Evolutionary conservation across 2,797 vertebrate genomes (phyloP), one percentile per base, ranked within the genome.

Genomic region (Lepus townsendii): DNA sequence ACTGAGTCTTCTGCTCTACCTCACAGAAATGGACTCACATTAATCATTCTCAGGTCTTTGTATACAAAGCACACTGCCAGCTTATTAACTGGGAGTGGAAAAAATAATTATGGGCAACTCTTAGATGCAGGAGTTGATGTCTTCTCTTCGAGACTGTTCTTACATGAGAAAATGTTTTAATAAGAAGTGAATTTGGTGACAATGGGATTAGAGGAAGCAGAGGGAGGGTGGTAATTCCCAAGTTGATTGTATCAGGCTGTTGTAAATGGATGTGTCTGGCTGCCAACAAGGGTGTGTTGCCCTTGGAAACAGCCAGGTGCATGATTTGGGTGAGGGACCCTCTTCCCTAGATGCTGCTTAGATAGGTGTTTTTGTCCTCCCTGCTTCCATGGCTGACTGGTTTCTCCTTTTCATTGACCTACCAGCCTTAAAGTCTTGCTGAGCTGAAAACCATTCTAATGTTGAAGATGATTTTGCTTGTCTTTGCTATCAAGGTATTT

Each of bases 271-370:
- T 69, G 24, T 65, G 69, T 93, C 92, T 93, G 69, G 65, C 57
- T 95, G 75, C 32, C 63, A 65, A 30, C 20, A 32, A 94, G 87
- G 65, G 63, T 26, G 2, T 7, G 20, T 73, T 90, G 83, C 35
- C 66, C 87, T 93, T 93, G 91, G 83, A 89, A 83, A 65, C 66
- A 92, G 95, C 79, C 32, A 42, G 38, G 30, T 42, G 72, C 42
- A 32, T 60, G 68, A 27, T 63, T 20, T 79, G 32, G n/a, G 50
- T 63, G 32, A 52, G 35, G 35, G 72, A 68, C 91, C 79, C 76
- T 93, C 83, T 95, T 96, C 93, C 90, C 27, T 75, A 72, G 50
- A 84, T 78, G 30, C 12, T 83, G 7, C 42, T 68, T 42, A 79
- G 66, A 24, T 86, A 86, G 38, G 11, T 69, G 20, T n/a, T 79